Percentiles rank a stretch among this genome's conserved stretches.
Evolutionary conservation across 2,113 vertebrate genomes (phyloP).

Genomic region (Lepus europaeus): DNA sequence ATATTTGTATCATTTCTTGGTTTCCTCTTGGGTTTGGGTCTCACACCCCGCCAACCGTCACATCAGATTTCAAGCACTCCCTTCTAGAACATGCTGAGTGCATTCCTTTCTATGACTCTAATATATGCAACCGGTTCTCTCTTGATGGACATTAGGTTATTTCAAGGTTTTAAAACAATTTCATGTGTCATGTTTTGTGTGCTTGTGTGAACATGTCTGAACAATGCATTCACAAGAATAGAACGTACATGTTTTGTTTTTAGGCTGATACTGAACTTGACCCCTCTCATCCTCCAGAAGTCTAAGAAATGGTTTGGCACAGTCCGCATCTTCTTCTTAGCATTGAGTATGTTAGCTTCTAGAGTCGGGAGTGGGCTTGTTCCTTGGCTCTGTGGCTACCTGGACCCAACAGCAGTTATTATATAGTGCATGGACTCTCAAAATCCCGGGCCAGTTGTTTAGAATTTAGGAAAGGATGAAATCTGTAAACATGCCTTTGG

Average conservation of each 20-base stretch:
- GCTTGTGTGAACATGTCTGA: not conserved
- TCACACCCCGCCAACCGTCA: too few relatives aligned
- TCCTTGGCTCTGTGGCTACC: not conserved
- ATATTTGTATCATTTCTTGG: not conserved
- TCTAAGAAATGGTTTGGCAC: not conserved
- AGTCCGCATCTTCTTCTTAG: not conserved
- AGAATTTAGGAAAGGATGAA: not conserved
- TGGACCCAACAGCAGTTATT: accelerated
- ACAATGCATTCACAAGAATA: not conserved
- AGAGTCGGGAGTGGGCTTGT: not conserved
- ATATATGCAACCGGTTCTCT: not conserved
- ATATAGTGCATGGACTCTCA: not conserved
- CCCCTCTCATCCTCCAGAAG: not conserved
- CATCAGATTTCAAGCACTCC: too few relatives aligned
- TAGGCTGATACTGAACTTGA: not conserved
- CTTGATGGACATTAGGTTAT: not conserved
- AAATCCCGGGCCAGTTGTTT: too few relatives aligned
- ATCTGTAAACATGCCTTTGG: not conserved
- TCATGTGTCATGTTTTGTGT: not conserved
- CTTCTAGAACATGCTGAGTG: not conserved
- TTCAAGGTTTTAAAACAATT: not conserved
- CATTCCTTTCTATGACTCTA: not conserved
- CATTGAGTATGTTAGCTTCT: not conserved
- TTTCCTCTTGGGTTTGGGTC: not conserved
- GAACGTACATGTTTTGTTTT: not conserved